Base-by-base conservation (phyloP, 2,888 invertebrate species). In the Lysandra bellargus region DNA sequence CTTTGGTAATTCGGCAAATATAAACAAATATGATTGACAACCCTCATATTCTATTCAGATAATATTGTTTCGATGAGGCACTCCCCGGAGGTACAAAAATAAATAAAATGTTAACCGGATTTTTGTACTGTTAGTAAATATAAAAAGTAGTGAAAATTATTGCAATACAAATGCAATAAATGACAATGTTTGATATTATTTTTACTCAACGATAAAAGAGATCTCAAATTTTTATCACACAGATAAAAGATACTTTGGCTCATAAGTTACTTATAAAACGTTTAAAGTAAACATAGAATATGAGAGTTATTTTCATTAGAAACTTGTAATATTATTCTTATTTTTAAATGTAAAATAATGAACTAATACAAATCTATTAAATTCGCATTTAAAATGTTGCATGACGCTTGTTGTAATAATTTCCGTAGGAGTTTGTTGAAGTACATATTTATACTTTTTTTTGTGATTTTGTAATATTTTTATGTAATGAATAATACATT, bases 1-100 rank as follows among this genome's bases (percentile, higher is more conserved):
- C 61, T 80, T 81, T 81, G 83, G 83, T 83, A 81, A 83, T 83
- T 84, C 84, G 84, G 83, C 84, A 84, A 83, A 80, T 81, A 80
- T 49, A 73, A 44, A 30, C 30, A 30, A 78, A 53, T n/a, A 57
- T 49, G 57, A 33, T 76, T 37, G 6, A 57, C 53, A 76, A 76
- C 76, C 49, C 76, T 76, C 76, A 76, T 76, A 76, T 76, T 76
- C 76, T 76, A 76, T 53, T 57, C 6, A 33, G 30, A 76, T 33
- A 14, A 49, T 53, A 57, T n/a, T 53, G 17, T 37, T 37, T 69
- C 17, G 12, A 17, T 69, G 4, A 69, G 69, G 9, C 33, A 14
- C 33, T 69, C 40, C 40, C 40, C 40, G 40, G 40, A 40, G 40
- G 37, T 37, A 33, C 4, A 17, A 12, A 14, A 69, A 30, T 1